These are phyloP conservation scores for Anser brachyrhynchus DNA, from an alignment of 2,113 vertebrate genomes.

Conservation along the genomic window DNA sequence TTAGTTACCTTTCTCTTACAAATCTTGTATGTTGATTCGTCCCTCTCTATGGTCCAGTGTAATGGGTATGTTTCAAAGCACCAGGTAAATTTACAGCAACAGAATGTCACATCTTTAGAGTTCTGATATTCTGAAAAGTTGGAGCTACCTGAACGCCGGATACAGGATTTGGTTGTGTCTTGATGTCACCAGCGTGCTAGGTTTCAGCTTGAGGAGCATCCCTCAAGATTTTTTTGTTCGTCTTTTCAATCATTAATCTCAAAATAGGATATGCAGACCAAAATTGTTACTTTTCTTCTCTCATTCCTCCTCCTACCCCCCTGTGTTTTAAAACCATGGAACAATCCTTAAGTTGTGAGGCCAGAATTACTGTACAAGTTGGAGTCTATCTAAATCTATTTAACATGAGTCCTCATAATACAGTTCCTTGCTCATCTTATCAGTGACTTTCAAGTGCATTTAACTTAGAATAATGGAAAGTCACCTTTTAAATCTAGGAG, in stretches of 20 bases:
- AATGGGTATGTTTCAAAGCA: not conserved
- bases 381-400: not conserved
- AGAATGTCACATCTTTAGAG: not conserved
- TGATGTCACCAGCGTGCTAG: not conserved
- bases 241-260: not conserved
- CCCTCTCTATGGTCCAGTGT: not conserved
- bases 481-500: not conserved
- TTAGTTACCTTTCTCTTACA: constrained; percentile 61
- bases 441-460: not conserved
- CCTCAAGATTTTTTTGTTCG: not conserved
- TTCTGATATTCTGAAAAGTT: not conserved
- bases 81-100: not conserved
- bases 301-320: not conserved
- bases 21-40: constrained; percentile 21
- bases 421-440: not conserved
- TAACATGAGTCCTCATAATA: not conserved
- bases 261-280: not conserved
- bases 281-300: not conserved
- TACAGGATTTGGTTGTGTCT: not conserved
- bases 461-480: not conserved
- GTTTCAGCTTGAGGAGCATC: not conserved
- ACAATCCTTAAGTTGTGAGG: not conserved
- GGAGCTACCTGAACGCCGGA: not conserved
- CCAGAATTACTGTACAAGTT: not conserved
- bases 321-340: not conserved